Conservation (phyloP, 1,140 invertebrate genomes). For the Diabrotica undecimpunctata region DNA sequence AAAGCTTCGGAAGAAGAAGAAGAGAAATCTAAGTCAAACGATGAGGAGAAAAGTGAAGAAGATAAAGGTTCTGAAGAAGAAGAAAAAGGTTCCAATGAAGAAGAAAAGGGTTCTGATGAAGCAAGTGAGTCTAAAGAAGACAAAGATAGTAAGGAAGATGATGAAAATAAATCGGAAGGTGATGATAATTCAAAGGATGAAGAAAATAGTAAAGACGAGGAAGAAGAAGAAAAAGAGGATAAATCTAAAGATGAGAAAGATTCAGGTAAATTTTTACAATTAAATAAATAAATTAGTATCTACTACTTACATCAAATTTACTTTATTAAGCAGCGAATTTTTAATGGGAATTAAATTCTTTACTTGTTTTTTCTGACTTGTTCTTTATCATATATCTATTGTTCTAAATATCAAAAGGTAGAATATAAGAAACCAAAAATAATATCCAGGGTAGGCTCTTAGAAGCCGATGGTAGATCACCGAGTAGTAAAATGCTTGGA, state of each 20-base stretch:
- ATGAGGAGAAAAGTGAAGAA: neutral
- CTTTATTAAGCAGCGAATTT: too few species aligned
- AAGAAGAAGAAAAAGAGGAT: neutral
- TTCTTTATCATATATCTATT: too few species aligned
- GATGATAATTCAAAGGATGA: neutral
- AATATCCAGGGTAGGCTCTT: too few species aligned
- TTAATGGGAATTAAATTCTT: too few species aligned
- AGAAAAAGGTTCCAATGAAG: constrained; percentile 10
- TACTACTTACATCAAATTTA: too few species aligned
- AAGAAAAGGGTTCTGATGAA: constrained; percentile 11
- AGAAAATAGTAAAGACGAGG: neutral
- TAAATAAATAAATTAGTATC: too few species aligned
- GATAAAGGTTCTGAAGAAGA: constrained; percentile 12
- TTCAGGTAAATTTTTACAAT: neutral
- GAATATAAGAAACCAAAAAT: too few species aligned
- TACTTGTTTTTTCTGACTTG: too few species aligned
- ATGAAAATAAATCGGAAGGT: neutral
- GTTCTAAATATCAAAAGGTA: too few species aligned
- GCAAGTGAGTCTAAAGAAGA: neutral
- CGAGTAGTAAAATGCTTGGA: too few species aligned
- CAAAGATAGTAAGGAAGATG: neutral
- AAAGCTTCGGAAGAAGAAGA: neutral
- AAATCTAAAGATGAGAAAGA: neutral
- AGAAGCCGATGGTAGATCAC: too few species aligned
- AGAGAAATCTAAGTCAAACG: neutral